Base-by-base conservation (phyloP, 2,113 vertebrate species). In the Silurus glanis region DNA sequence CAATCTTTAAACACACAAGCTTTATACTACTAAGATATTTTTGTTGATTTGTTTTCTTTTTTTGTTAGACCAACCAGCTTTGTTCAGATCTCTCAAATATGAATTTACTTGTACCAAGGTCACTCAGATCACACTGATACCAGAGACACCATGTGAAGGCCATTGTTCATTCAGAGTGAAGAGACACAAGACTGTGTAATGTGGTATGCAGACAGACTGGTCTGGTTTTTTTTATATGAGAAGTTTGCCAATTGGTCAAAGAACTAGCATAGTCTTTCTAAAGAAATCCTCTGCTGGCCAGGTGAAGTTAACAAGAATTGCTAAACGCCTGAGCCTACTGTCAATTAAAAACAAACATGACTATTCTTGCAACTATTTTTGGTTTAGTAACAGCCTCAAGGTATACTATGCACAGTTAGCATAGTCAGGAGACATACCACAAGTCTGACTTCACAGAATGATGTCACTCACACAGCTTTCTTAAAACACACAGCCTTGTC, bases 381-480 rank as follows among this genome's bases (percentile, higher is more conserved):
- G 61, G 79, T 28, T 28, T 14, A 56, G 53, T 49, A n/a, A 86
- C 5, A 53, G 28, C 13, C 37, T n/a, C 62, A 80, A 66, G 14
- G 16, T 67, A 6, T 67, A 51, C 25, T 61, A 47, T 59, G 16
- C 45, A 23, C 71, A 83, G 0, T 56, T 87, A 83, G 81, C 87
- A 90, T 12, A 37, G 69, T 28, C 28, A 55, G 56, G 55, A 83
- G 74, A 78, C 58, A 87, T 85, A 23, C 61, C 79, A 85, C 88
- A 87, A 23, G 4, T 61, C 21, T 56, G 16, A 78, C 16, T n/a
- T 21, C 56, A 80, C 5, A 64, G 13, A 88, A 86, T 64, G 10
- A 62, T 64, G 17, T 51, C 64, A 90, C 79, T 58, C 49, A 25
- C 51, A 69, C 49, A 45, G 51, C 12, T 25, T 55, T 3, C 74